A percentile compares a stretch with the other conserved stretches of the same genome.
phyloP scores from a whole-genome alignment of 2,113 vertebrate genomes.

The Austrofundulus limnaeus region DNA sequence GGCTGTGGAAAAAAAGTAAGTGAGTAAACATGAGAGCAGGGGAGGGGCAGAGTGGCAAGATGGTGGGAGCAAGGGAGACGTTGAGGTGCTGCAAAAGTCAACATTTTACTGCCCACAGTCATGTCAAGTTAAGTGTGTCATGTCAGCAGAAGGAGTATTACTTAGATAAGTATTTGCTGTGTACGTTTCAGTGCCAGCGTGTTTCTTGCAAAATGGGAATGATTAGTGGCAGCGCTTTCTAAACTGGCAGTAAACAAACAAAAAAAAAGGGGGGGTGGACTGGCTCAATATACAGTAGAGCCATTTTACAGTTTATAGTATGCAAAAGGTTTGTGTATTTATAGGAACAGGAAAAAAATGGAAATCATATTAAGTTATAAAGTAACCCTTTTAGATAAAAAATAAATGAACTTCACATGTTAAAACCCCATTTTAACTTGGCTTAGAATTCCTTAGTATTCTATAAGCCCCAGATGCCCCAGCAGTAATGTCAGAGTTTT shows the following conservation, averaged over 20 bases:
- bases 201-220: conserved; percentile 22
- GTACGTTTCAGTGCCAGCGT: conserved; percentile 4
- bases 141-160: conserved; percentile 29
- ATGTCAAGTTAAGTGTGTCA: conserved; percentile 47
- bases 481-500: no score
- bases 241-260: conserved; percentile 6
- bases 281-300: no score
- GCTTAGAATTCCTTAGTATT: no score
- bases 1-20: conserved; percentile 57
- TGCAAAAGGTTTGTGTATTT: background rate
- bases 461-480: no score
- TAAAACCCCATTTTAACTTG: no score
- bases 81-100: conserved; percentile 19
- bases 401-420: no score
- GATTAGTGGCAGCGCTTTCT: conserved; percentile 6
- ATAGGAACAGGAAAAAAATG: background rate
- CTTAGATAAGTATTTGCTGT: conserved; percentile 26
- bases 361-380: background rate
- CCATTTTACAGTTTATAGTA: no score
- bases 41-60: background rate
- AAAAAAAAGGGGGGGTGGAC: no score
- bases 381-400: background rate
- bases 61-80: background rate
- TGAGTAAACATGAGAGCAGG: conserved; percentile 42
- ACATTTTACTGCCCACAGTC: conserved; percentile 27